Percentiles rank a stretch among this genome's conserved stretches.
Conservation (phyloP, 2,888 invertebrate species). For the Deroplatys truncata region DNA sequence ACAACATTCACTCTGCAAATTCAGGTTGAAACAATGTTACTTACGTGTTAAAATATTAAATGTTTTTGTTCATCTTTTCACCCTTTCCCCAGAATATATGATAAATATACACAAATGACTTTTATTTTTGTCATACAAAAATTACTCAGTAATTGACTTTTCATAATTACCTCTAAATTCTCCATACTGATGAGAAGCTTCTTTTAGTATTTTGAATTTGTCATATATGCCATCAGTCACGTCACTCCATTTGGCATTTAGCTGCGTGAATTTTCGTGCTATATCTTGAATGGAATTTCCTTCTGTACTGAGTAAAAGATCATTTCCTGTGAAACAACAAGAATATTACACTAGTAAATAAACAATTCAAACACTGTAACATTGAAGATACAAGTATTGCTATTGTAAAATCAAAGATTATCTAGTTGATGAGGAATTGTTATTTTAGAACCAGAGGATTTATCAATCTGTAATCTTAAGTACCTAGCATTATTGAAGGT, state of each 20-base stretch:
- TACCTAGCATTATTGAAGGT: too few species aligned
- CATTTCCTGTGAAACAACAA: constrained; percentile 51
- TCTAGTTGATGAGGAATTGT: too few species aligned
- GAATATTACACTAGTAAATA: not conserved
- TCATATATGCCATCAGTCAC: constrained; percentile 66
- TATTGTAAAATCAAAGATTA: too few species aligned
- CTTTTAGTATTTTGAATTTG: constrained; percentile 52
- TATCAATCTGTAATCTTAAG: too few species aligned
- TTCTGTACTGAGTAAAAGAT: constrained; percentile 57
- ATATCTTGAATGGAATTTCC: constrained; percentile 55
- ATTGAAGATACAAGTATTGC: too few species aligned
- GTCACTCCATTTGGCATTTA: constrained; percentile 69
- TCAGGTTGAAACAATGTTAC: not conserved
- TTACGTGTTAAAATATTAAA: too few species aligned
- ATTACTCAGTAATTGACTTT: not conserved
- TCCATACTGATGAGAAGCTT: constrained; percentile 72
- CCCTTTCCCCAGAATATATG: too few species aligned
- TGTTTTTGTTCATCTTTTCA: too few species aligned
- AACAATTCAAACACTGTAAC: too few species aligned
- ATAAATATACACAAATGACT: too few species aligned
- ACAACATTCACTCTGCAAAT: not conserved
- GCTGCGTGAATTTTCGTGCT: constrained; percentile 60
- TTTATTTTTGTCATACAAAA: too few species aligned
- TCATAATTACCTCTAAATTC: constrained; percentile 53
- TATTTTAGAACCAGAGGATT: too few species aligned